phyloP scores from a whole-genome alignment of 2,888 invertebrate species.

The Bombylius major region DNA sequence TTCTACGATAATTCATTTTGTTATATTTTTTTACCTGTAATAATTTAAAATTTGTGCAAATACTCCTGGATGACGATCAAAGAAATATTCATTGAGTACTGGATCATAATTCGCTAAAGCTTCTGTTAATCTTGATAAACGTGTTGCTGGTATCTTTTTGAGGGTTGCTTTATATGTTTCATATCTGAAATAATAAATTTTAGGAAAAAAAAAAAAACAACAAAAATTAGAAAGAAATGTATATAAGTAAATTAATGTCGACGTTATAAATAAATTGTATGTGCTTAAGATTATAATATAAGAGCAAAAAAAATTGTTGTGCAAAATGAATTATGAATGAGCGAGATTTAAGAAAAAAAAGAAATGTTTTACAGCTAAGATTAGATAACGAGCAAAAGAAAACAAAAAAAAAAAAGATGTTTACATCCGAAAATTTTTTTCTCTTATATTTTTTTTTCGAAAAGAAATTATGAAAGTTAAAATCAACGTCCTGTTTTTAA shows the following conservation, averaged over 20 bases:
- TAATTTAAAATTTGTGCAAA: slow-evolving; percentile 83
- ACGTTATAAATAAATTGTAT: not conserved
- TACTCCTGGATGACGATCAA: slow-evolving; percentile 79
- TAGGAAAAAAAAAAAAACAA: not conserved
- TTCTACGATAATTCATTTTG: no score
- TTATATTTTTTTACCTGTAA: slow-evolving; percentile 45
- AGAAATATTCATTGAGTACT: slow-evolving; percentile 78
- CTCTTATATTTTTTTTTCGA: no score
- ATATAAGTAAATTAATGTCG: slow-evolving; percentile 1
- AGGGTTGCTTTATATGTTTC: slow-evolving; percentile 69
- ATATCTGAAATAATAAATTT: slow-evolving; percentile 36
- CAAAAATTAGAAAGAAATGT: slow-evolving; percentile 4
- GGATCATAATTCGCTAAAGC: slow-evolving; percentile 82
- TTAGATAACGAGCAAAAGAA: no score
- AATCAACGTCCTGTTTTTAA: no score
- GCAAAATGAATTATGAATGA: no score
- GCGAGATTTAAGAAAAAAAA: no score
- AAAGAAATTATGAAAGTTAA: no score
- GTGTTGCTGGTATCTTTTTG: slow-evolving; percentile 80
- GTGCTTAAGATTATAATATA: no score
- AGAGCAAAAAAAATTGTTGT: no score
- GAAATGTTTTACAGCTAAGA: no score
- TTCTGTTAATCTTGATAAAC: slow-evolving; percentile 69
- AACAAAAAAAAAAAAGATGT: no score
- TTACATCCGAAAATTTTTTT: no score